Percentiles rank a stretch among this genome's conserved stretches.
phyloP scores from a whole-genome alignment of 2,888 invertebrate genomes.

The Scaptomyza caliginosa region DNA sequence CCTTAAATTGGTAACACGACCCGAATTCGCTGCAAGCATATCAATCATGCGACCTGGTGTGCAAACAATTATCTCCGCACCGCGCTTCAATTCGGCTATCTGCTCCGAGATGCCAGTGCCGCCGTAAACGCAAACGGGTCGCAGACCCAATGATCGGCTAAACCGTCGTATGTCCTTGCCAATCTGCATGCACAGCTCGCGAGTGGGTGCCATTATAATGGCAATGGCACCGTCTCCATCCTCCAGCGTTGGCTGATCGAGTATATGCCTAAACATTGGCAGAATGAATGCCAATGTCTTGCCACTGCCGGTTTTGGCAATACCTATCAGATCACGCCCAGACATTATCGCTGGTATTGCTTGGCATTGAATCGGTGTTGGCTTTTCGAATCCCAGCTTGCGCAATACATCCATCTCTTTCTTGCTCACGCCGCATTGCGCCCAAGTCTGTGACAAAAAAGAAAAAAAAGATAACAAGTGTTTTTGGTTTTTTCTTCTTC shows the following conservation, averaged over 20 bases:
- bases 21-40: constrained; percentile 99
- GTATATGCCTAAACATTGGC: constrained; percentile 98
- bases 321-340: constrained; percentile 97
- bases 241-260: constrained; percentile 96
- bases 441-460: constrained; percentile 89
- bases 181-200: constrained; percentile 99
- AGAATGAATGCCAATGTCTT: constrained; percentile 99
- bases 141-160: constrained; percentile 92
- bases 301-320: constrained; percentile 99
- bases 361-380: constrained; percentile 99
- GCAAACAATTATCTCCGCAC: constrained; percentile 99
- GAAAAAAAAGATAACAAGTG: not conserved
- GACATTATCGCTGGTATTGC: constrained; percentile 99
- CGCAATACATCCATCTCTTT: constrained; percentile 96
- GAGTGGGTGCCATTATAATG: constrained; percentile 98
- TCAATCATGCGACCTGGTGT: constrained; percentile 99
- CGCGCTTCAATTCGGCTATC: constrained; percentile 97
- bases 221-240: constrained; percentile 99
- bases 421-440: constrained; percentile 98
- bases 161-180: constrained; percentile 98
- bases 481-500: not conserved
- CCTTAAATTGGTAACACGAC: constrained; percentile 98
- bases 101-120: constrained; percentile 97
- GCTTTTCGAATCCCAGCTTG: constrained; percentile 96
- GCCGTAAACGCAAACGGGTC: constrained; percentile 98